These are phyloP conservation scores for Saimiri boliviensis DNA, from an alignment of 2,113 vertebrate genomes.

Conservation along the genomic window DNA sequence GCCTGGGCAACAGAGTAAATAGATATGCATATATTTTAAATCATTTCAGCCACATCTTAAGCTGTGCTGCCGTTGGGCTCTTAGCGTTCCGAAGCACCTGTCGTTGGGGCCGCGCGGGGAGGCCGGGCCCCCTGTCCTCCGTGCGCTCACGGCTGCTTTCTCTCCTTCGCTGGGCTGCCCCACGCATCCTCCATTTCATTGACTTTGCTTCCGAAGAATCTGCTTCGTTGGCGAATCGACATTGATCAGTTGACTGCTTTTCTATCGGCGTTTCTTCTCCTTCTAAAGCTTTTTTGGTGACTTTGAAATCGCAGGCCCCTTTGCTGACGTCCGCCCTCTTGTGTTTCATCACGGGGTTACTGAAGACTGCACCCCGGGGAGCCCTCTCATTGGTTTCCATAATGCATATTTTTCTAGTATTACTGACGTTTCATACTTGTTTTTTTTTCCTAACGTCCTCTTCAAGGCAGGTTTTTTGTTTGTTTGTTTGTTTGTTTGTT, in stretches of 20 bases:
- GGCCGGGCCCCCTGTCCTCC: accelerated
- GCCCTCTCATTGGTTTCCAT: too few relatives aligned
- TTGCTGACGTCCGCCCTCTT: neutral
- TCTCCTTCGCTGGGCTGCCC: neutral
- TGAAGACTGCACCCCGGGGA: too few relatives aligned
- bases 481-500: too few relatives aligned
- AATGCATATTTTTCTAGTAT: accelerated
- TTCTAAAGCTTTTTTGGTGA: neutral
- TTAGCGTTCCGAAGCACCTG: neutral
- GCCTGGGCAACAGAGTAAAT: too few relatives aligned
- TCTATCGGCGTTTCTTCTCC: neutral
- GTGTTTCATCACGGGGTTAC: too few relatives aligned
- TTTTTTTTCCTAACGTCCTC: too few relatives aligned
- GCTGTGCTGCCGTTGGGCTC: neutral
- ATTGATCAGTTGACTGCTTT: neutral
- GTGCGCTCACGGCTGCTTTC: neutral
- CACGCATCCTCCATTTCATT: neutral
- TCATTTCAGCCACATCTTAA: too few relatives aligned
- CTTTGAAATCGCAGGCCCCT: accelerated
- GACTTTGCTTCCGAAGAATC: neutral
- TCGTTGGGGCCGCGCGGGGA: accelerated
- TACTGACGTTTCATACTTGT: neutral
- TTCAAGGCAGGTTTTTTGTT: neutral
- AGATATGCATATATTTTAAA: too few relatives aligned
- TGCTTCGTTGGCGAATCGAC: neutral